Evolutionary conservation across 37 sponge, comb jelly and placozoan genomes (phyloP).

Genomic region (Aplysina aerophoba): DNA sequence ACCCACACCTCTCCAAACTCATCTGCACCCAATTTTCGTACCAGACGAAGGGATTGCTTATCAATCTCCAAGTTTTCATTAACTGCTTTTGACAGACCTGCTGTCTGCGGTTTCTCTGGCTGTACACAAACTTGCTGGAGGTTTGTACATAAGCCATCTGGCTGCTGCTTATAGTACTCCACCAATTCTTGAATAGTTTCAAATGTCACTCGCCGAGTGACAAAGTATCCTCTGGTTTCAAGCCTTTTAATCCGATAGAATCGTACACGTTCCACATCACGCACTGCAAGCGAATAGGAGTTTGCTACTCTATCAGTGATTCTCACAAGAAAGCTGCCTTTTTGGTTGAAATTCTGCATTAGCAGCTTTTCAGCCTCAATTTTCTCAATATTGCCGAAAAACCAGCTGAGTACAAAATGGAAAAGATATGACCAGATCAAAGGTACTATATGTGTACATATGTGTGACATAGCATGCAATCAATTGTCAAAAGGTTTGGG

Average conservation of each 20-base stretch:
- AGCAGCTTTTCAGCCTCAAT: too few relatives aligned
- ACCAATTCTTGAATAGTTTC: constrained; percentile 38
- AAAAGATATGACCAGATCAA: too few relatives aligned
- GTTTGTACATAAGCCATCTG: constrained; percentile 54
- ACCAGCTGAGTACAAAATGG: too few relatives aligned
- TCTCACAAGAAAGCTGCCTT: constrained; percentile 60
- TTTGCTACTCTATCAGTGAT: constrained; percentile 61
- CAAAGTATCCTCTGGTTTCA: constrained; percentile 39
- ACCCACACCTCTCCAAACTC: constrained; percentile 56
- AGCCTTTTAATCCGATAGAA: constrained; percentile 46
- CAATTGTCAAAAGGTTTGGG: too few relatives aligned
- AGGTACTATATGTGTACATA: too few relatives aligned
- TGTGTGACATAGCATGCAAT: too few relatives aligned
- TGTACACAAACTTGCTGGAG: constrained; percentile 6
- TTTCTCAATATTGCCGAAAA: constrained; percentile 52
- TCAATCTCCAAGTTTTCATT: constrained; percentile 52
- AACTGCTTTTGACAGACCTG: constrained; percentile 34
- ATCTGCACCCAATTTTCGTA: constrained; percentile 49
- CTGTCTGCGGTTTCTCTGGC: constrained; percentile 56
- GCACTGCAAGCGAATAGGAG: constrained; percentile 48
- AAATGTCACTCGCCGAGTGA: constrained; percentile 32
- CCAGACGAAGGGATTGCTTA: constrained; percentile 33
- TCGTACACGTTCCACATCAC: constrained; percentile 56
- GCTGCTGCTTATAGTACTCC: constrained; percentile 41
- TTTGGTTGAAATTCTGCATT: too few relatives aligned